Base-by-base conservation (phyloP, 2,113 vertebrate genomes). In the Oophaga pumilio region DNA sequence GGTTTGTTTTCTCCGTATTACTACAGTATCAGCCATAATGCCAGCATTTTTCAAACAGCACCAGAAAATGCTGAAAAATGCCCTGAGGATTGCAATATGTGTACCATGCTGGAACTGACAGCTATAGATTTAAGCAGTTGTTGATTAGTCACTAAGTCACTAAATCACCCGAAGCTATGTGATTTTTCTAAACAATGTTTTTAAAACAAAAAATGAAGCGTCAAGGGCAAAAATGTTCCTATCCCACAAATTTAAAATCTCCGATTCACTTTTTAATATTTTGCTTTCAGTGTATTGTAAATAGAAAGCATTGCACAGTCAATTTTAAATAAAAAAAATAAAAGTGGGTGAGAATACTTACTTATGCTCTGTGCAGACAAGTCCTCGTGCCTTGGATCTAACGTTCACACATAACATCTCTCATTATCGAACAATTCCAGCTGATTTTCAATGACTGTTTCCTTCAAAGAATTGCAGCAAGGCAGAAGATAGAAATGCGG, bases 401-500 rank as follows among this genome's bases (percentile, higher is more conserved):
- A n/a, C 17, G 33, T 33, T 59, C 24, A 60, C 28, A 43, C 53
- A 82, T 49, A 43, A 83, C 62, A 83, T 68, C 57, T 71, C 49
- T 84, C 82, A 69, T 84, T 84, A 84, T 26, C 33, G 6, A 84
- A 84, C 82, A 84, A 69, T 69, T 11, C 64, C 22, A 52, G 22
- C 60, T 56, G 82, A 84, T 84, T 84, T 84, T 84, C 60, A 56
- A 71, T 62, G 43, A 69, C 43, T 18, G 50, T 79, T 84, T 69
- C n/a, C 11, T 71, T 43, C n/a, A 50, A 84, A 84, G 18, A 84
- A 53, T 8, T 43, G 62, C 15, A 56, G 82, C 60, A 15, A 84
- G 68, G 62, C 20, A 71, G 60, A 53, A 84, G 56, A 71, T 62
- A 43, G 82, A 69, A 52, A 53, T 26, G 53, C 6, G 22, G 14